Base-by-base conservation (phyloP, 2,113 vertebrate genomes). In the Apodemus sylvaticus region DNA sequence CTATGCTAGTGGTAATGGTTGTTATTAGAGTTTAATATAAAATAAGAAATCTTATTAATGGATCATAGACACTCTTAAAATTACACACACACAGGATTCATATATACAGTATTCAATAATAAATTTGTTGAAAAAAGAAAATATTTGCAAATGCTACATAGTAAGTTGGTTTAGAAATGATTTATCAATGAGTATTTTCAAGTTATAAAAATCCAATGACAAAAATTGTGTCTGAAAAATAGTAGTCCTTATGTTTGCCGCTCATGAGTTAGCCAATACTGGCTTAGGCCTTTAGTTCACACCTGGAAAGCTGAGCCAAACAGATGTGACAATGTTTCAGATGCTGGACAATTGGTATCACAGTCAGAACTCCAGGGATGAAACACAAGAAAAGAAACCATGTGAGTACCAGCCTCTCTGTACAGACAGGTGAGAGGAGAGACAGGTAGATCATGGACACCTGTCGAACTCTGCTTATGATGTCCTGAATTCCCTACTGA, bases 11-110 rank as follows among this genome's bases (percentile, higher is more conserved):
- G 83, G 71, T 81, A 89, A 96, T 89, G 66, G 66, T 88, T 91
- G 45, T 94, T 77, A 89, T 42, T 86, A 87, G 92, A 95, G 92
- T 93, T 96, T 94, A 95, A 97, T 97, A 95, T 77, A 66, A n/a
- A 93, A 71, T 82, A 91, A 60, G 26, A 62, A 83, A 53, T 83
- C 45, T 86, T 96, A 96, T 94, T 89, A 90, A 90, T 78, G 39
- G 22, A 58, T 89, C 53, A 68, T 62, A 10, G 70, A 58, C 81
- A 66, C 94, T 97, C 86, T 83, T 79, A 96, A 94, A 95, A 83
- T 39, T 39, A 88, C 76, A 88, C 3, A 73, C 17, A 39, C 7
- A 73, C 7, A 70, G 31, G 9, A 66, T 24, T 26, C 62, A 29
- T 9, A 68, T 5, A 68, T 14, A 36, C 5, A 34, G 53, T 86